phyloP scores from a whole-genome alignment of 2,113 vertebrate species.

The Dicaeum eximium region DNA sequence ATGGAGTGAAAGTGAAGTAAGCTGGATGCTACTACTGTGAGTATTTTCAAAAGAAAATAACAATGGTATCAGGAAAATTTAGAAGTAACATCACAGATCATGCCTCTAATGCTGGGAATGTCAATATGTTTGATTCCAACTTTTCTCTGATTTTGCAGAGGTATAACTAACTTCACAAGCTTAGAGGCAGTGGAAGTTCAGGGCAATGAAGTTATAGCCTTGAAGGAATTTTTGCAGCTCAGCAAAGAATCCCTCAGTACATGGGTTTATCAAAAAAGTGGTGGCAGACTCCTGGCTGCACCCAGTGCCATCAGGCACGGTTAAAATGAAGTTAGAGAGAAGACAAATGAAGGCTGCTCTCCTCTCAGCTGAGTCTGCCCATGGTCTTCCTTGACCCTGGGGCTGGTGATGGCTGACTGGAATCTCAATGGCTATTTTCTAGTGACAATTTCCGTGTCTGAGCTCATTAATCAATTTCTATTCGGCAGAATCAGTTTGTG shows the following conservation, averaged over 20 bases:
- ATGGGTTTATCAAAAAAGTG: not conserved
- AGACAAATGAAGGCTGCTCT: conserved; percentile 38
- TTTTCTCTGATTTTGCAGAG: not conserved
- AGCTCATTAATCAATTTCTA: conserved; percentile 67
- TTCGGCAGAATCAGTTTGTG: conserved; percentile 48
- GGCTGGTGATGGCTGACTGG: conserved; percentile 25
- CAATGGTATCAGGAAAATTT: not conserved
- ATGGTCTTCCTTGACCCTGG: conserved; percentile 38
- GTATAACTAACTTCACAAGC: not conserved
- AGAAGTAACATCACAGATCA: not conserved
- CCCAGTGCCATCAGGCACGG: not conserved
- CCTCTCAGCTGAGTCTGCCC: not conserved
- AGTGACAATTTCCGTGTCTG: conserved; percentile 52
- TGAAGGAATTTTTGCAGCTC: not conserved
- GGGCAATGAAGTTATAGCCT: not conserved
- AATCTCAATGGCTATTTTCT: conserved; percentile 59
- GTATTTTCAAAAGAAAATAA: not conserved
- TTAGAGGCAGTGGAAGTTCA: not conserved
- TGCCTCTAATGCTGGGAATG: not conserved
- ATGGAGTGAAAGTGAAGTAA: not conserved
- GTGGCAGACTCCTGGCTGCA: not conserved
- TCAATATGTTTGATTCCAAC: not conserved
- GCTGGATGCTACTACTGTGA: not conserved
- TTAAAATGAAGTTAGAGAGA: conserved; percentile 11
- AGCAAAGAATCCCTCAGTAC: not conserved